Base-by-base conservation (phyloP, 2,888 invertebrate genomes). In the Saturnia japonica region DNA sequence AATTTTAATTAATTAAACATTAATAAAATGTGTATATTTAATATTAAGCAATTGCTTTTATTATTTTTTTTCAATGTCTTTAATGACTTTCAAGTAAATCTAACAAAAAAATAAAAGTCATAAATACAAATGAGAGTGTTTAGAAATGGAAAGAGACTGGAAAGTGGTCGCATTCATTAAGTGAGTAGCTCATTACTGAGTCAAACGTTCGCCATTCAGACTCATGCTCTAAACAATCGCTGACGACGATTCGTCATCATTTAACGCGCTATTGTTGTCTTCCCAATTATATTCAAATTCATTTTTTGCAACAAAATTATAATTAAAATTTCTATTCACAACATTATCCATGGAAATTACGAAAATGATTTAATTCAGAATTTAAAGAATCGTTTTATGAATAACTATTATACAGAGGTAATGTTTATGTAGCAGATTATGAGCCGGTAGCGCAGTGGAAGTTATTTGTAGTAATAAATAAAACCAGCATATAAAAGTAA, bases 231-330 rank as follows among this genome's bases (percentile, higher is more conserved):
- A 86, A 86, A 89, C 87, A 88, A 88, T 88, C 82, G 78, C 73
- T 72, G 83, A 77, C 80, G 80, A 82, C 85, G 83, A 87, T 86
- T 82, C 83, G 80, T 83, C 85, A 83, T 87, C 85, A 88, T 89
- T 88, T 86, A 85, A 83, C 83, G 82, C 74, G 80, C 89, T 81
- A 90, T 91, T 91, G 90, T 90, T 79, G 76, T 80, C 78, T 80
- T 84, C 81, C 79, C 85, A 86, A 88, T 87, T 86, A 88, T 88
- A 87, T 87, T 88, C 84, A 80, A 85, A 86, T 86, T 82, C 82
- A 80, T 83, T 84, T 83, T 85, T 80, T 82, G 80, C 77, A 75
- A 76, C 75, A 72, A 77, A 74, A 78, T 77, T 75, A 78, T 84
- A 85, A 86, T 85, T 85, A 85, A 84, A 80, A 85, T 75, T 73